These are phyloP conservation scores for Drosophila melanosoma DNA, from an alignment of 2,888 invertebrate genomes.

Conservation along the genomic window DNA sequence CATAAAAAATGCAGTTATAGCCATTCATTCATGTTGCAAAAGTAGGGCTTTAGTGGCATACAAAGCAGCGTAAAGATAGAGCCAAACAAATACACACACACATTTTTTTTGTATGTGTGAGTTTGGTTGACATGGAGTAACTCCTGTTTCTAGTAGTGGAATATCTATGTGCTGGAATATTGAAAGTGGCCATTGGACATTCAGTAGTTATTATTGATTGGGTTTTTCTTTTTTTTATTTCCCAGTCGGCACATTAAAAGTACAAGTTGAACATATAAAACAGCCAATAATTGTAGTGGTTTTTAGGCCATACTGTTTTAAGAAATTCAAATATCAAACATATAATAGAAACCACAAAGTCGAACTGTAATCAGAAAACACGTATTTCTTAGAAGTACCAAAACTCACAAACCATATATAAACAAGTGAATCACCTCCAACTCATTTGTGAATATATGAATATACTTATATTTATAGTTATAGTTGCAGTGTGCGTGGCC, in stretches of 20 bases:
- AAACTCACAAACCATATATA: not conserved
- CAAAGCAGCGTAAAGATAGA: conserved; percentile 28
- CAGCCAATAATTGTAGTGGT: not conserved
- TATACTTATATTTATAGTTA: conserved; percentile 51
- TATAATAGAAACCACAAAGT: not conserved
- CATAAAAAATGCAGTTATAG: conserved; percentile 71
- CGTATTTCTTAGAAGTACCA: not conserved
- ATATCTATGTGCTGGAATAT: conserved; percentile 20
- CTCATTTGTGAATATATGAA: not conserved
- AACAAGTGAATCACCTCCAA: not conserved
- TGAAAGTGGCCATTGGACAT: not conserved
- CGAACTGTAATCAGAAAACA: not conserved
- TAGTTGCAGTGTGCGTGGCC: conserved; percentile 45
- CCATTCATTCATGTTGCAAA: conserved; percentile 69
- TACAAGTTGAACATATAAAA: not conserved
- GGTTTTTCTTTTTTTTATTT: conserved; percentile 9
- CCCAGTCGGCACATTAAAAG: not conserved
- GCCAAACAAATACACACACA: conserved; percentile 15
- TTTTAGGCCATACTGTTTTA: not conserved
- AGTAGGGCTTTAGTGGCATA: conserved; percentile 60
- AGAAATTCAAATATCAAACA: not conserved
- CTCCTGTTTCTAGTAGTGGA: conserved; percentile 32
- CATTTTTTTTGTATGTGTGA: conserved; percentile 11
- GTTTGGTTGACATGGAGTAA: conserved; percentile 24
- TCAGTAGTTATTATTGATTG: not conserved